phyloP scores from a whole-genome alignment of 2,113 vertebrate genomes.

The Proterorhinus semilunaris region DNA sequence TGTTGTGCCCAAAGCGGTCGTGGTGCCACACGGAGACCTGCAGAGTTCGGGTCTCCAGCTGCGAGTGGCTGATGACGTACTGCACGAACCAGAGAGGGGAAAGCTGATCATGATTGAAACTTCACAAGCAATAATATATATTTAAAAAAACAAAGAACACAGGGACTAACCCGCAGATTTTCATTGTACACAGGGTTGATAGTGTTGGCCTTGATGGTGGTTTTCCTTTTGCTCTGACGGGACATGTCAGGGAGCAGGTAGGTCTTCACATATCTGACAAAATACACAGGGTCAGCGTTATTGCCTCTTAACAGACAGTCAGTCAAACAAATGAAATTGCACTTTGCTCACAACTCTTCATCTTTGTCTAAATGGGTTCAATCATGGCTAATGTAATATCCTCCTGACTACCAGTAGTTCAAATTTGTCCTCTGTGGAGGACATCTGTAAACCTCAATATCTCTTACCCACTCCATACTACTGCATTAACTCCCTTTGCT shows the following conservation, averaged over 20 bases:
- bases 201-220: conserved; percentile 90
- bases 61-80: conserved; percentile 96
- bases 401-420: too few relatives aligned
- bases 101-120: not conserved
- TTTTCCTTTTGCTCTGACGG: conserved; percentile 95
- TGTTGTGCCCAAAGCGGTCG: conserved; percentile 93
- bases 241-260: conserved; percentile 97
- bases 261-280: conserved; percentile 90
- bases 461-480: too few relatives aligned
- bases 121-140: too few relatives aligned
- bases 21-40: conserved; percentile 97
- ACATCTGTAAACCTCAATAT: too few relatives aligned
- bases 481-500: too few relatives aligned
- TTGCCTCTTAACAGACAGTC: not conserved
- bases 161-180: conserved; percentile 83
- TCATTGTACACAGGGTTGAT: conserved; percentile 93
- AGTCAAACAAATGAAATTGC: not conserved
- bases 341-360: too few relatives aligned
- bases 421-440: too few relatives aligned
- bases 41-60: conserved; percentile 91
- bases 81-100: conserved; percentile 44
- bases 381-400: too few relatives aligned
- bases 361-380: too few relatives aligned
- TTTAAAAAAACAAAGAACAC: too few relatives aligned
- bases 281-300: not conserved